Conservation (phyloP, 2,113 vertebrate species). For the Condylura cristata region DNA sequence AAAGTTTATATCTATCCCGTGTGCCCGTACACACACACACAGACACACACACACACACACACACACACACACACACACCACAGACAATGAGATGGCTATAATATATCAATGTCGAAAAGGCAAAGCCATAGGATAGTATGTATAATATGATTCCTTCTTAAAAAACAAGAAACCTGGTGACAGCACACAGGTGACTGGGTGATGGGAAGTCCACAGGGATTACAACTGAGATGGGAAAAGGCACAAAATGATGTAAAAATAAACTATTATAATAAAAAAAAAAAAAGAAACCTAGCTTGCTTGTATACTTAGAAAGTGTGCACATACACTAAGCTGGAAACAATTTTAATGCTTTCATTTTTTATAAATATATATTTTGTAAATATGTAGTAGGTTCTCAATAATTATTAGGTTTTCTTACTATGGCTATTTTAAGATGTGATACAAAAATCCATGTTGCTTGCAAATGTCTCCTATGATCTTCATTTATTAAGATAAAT, state of each 20-base stretch:
- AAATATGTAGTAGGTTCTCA: slow-evolving; percentile 22
- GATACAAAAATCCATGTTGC: slow-evolving; percentile 36
- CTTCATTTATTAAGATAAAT: slow-evolving; percentile 40
- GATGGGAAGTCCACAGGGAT: too few species aligned
- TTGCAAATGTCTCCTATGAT: slow-evolving; percentile 47
- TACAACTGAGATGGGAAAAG: too few species aligned
- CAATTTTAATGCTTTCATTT: not conserved
- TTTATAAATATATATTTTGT: not conserved
- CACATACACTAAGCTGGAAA: slow-evolving; percentile 23
- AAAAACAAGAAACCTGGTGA: slow-evolving; percentile 23
- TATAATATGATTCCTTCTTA: slow-evolving; percentile 25
- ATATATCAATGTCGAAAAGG: not conserved
- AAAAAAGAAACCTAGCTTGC: not conserved
- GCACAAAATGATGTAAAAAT: too few species aligned
- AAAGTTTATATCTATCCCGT: not conserved
- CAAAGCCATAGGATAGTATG: not conserved
- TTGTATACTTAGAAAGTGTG: not conserved
- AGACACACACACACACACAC: not conserved
- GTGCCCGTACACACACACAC: not conserved
- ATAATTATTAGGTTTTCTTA: slow-evolving; percentile 18
- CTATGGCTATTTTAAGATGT: slow-evolving; percentile 25
- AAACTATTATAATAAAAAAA: too few species aligned
- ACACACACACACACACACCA: not conserved
- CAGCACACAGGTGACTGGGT: too few species aligned
- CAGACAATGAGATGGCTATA: not conserved